Evolutionary conservation across 2,888 invertebrate species (phyloP).

Genomic region (Geotrupes spiniger): DNA sequence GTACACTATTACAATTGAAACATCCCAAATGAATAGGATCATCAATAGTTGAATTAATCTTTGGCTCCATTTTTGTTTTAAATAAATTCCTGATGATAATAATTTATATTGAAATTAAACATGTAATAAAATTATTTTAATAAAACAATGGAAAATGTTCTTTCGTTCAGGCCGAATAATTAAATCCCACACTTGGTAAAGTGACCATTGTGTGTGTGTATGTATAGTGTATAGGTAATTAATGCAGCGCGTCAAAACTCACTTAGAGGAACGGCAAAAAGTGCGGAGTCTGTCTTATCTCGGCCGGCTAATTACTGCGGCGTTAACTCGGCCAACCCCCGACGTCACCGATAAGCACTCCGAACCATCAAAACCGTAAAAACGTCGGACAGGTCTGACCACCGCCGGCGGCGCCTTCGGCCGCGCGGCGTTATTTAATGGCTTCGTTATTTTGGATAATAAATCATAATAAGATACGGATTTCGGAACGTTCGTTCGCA

Average conservation of each 20-base stretch:
- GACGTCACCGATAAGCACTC: slow-evolving; percentile 25
- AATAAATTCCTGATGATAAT: too few relatives aligned
- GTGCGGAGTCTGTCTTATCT: slow-evolving; percentile 30
- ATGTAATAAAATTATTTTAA: too few relatives aligned
- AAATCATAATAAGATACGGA: slow-evolving; percentile 4
- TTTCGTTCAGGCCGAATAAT: too few relatives aligned
- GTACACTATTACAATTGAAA: too few relatives aligned
- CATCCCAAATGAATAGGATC: too few relatives aligned
- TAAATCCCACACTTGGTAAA: background rate
- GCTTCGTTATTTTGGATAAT: slow-evolving; percentile 8
- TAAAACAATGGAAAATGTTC: too few relatives aligned
- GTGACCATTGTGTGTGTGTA: slow-evolving; percentile 3
- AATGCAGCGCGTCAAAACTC: slow-evolving; percentile 29
- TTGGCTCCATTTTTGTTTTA: too few relatives aligned
- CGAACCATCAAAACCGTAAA: slow-evolving; percentile 28
- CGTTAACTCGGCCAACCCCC: slow-evolving; percentile 23
- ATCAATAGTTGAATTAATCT: too few relatives aligned
- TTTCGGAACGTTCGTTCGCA: slow-evolving; percentile 1
- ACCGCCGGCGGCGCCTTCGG: background rate
- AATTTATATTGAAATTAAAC: too few relatives aligned
- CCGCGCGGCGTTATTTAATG: slow-evolving; percentile 5
- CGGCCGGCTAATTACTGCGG: slow-evolving; percentile 29
- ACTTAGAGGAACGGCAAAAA: slow-evolving; percentile 29
- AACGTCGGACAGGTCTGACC: slow-evolving; percentile 22
- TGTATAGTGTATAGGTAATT: slow-evolving; percentile 21